A percentile compares a stretch with the other conserved stretches of the same genome.
Evolutionary conservation across 2,888 invertebrate species (phyloP).

Genomic region (Enchytraeus crypticus): DNA sequence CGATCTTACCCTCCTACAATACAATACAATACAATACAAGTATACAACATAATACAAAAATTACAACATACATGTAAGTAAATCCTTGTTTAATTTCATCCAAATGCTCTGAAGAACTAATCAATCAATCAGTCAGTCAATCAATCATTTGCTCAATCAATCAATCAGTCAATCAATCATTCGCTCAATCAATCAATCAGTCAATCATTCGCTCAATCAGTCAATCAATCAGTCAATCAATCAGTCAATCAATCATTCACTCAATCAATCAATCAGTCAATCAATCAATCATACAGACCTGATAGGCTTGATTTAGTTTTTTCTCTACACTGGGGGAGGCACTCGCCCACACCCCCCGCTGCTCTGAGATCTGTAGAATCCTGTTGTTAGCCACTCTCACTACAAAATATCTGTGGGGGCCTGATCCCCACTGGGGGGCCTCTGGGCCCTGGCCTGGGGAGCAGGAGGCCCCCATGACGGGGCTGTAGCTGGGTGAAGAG

Average conservation of each 20-base stretch:
- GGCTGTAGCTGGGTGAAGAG: constrained; percentile 36
- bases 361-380: constrained; percentile 55
- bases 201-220: too few relatives aligned
- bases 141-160: too few relatives aligned
- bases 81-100: too few relatives aligned
- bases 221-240: too few relatives aligned
- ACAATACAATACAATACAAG: too few relatives aligned
- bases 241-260: too few relatives aligned
- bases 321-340: constrained; percentile 56
- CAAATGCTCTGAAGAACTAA: too few relatives aligned
- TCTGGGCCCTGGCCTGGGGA: constrained; percentile 10
- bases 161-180: too few relatives aligned
- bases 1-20: constrained; percentile 39
- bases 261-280: too few relatives aligned
- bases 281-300: constrained; percentile 55
- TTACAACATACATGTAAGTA: neutral
- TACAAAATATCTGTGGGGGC: constrained; percentile 53
- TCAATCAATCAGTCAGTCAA: too few relatives aligned
- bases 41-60: neutral
- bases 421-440: constrained; percentile 9
- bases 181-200: too few relatives aligned
- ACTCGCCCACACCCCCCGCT: constrained; percentile 56
- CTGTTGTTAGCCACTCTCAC: constrained; percentile 57
- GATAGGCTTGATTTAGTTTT: constrained; percentile 56
- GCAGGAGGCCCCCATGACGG: constrained; percentile 24